Percentiles rank a stretch among this genome's conserved stretches.
These are phyloP conservation scores for Aphelinus atriplicis DNA, from an alignment of 1,140 invertebrate species.

Conservation along the genomic window DNA sequence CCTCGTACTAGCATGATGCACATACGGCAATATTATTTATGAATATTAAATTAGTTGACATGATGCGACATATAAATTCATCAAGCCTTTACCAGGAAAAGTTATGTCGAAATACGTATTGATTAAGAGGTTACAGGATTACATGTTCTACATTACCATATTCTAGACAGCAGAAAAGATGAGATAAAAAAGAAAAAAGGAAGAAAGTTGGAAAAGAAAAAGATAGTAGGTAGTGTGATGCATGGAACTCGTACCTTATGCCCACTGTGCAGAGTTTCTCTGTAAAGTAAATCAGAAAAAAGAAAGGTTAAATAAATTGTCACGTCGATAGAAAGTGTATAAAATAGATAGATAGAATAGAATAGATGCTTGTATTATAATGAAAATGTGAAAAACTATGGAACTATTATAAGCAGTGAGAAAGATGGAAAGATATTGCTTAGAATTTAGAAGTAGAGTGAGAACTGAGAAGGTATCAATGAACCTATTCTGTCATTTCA, in stretches of 20 bases:
- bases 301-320: slow-evolving; percentile 61
- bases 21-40: no score
- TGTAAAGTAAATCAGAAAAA: slow-evolving; percentile 65
- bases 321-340: slow-evolving; percentile 14
- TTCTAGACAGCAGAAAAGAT: slow-evolving; percentile 13
- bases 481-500: no score
- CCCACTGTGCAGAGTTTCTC: slow-evolving; percentile 64
- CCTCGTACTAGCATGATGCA: no score
- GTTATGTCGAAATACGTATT: no score
- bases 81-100: no score
- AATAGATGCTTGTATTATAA: slow-evolving; percentile 24
- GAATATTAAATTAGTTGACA: no score
- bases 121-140: no score
- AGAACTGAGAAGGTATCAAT: neutral
- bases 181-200: slow-evolving; percentile 36
- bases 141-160: slow-evolving; percentile 20
- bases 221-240: slow-evolving; percentile 45
- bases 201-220: slow-evolving; percentile 42
- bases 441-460: slow-evolving; percentile 3
- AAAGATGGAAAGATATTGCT: neutral
- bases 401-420: neutral
- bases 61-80: no score
- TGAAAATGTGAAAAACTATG: slow-evolving; percentile 12
- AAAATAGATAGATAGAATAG: slow-evolving; percentile 14
- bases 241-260: slow-evolving; percentile 62